phyloP scores from a whole-genome alignment of 2,797 vertebrate species.

The Urocyon cinereoargenteus region DNA sequence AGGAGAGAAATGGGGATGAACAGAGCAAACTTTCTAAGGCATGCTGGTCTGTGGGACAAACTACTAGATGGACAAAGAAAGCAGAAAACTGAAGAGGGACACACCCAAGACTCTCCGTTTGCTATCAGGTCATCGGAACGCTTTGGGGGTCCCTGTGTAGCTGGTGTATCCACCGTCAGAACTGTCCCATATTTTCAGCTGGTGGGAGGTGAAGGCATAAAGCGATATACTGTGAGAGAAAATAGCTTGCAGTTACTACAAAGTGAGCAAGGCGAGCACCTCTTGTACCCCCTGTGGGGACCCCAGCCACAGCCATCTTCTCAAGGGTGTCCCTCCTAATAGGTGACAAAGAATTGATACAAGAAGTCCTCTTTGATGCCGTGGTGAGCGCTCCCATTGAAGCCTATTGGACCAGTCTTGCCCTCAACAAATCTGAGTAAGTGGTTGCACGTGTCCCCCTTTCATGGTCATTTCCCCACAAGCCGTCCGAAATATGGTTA shows the following conservation, averaged over 20 bases:
- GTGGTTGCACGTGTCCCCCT: slow-evolving; percentile 78
- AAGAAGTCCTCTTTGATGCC: slow-evolving; percentile 97
- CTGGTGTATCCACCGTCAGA: neutral
- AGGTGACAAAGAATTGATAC: slow-evolving; percentile 97
- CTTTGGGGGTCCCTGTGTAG: neutral
- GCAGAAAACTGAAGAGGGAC: neutral
- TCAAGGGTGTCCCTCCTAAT: slow-evolving; percentile 34
- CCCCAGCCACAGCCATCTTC: neutral
- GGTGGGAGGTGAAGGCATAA: neutral
- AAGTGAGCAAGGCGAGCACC: neutral
- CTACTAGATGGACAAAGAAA: neutral
- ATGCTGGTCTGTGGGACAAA: neutral
- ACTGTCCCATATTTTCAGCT: neutral
- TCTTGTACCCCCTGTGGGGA: neutral
- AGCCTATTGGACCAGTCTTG: slow-evolving; percentile 98
- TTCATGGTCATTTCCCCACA: slow-evolving; percentile 61
- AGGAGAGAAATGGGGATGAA: neutral
- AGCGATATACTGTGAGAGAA: neutral
- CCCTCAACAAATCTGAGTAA: slow-evolving; percentile 98
- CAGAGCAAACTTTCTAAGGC: neutral
- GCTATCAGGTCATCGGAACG: neutral
- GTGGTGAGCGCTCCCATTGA: slow-evolving; percentile 97
- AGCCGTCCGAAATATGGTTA: slow-evolving; percentile 74
- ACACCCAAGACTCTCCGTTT: neutral
- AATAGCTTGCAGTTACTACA: neutral